Conservation (phyloP, 2,888 invertebrate genomes). For the Pachliopta kotzebuea region DNA sequence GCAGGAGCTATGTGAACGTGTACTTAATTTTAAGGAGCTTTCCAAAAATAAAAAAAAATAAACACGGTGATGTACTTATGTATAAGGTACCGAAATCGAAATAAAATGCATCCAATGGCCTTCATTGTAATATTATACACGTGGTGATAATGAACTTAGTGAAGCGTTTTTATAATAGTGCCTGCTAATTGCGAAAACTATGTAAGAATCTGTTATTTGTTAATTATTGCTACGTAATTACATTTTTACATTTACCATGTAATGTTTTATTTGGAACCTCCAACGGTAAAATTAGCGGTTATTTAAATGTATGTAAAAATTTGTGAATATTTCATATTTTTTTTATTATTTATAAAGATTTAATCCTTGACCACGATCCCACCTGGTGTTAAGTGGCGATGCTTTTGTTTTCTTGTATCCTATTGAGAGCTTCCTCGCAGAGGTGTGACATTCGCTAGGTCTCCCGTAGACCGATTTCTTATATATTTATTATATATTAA, state of each 20-base stretch:
- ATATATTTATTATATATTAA: too few species aligned
- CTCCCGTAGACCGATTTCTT: too few species aligned
- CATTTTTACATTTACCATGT: conserved; percentile 51
- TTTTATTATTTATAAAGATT: too few species aligned
- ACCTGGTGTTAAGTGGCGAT: too few species aligned
- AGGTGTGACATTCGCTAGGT: too few species aligned
- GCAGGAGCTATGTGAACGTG: conserved; percentile 45
- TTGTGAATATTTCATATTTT: too few species aligned
- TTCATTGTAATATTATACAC: conserved; percentile 41
- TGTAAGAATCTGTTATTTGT: conserved; percentile 57
- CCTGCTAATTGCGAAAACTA: conserved; percentile 47
- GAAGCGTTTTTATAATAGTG: conserved; percentile 46
- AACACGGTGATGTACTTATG: conserved; percentile 15
- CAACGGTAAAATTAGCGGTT: too few species aligned
- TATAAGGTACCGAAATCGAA: conserved; percentile 17
- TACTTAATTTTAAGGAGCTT: conserved; percentile 51
- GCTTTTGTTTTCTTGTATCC: too few species aligned
- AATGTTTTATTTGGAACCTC: conserved; percentile 39
- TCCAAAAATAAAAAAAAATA: too few species aligned
- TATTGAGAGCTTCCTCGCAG: too few species aligned
- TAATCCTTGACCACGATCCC: too few species aligned
- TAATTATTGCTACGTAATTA: conserved; percentile 55
- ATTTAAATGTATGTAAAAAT: too few species aligned
- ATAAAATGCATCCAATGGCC: conserved; percentile 40
- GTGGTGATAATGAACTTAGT: conserved; percentile 54